A percentile compares a stretch with the other conserved stretches of the same genome.
Evolutionary conservation across 2,888 invertebrate genomes (phyloP).

Genomic region (Anaspis maculata): DNA sequence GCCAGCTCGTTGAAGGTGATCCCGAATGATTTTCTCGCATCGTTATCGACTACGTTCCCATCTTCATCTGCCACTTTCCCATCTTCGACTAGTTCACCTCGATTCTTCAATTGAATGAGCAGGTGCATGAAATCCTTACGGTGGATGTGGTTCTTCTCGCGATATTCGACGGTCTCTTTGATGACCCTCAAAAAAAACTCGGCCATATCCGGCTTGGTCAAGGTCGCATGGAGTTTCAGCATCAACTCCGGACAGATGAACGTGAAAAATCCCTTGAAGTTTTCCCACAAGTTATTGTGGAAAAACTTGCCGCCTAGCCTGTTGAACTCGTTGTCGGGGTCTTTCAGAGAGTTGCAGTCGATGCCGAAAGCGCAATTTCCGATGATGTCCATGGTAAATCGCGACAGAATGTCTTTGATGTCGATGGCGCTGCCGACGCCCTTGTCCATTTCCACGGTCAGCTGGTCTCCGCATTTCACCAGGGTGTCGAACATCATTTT

Average conservation of each 20-base stretch:
- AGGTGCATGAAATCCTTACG: slow-evolving; percentile 50
- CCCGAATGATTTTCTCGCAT: neutral
- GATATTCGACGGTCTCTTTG: slow-evolving; percentile 39
- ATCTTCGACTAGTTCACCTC: neutral
- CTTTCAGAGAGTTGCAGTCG: slow-evolving; percentile 40
- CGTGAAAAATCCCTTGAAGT: neutral
- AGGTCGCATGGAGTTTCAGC: slow-evolving; percentile 5
- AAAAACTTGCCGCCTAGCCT: neutral
- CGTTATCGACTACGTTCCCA: no score
- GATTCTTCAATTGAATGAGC: slow-evolving; percentile 40
- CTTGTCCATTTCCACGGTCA: slow-evolving; percentile 11
- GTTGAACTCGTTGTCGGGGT: slow-evolving; percentile 3
- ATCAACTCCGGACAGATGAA: slow-evolving; percentile 1
- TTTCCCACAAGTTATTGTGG: neutral
- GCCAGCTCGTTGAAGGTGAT: slow-evolving; percentile 7
- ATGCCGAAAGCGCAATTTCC: slow-evolving; percentile 48
- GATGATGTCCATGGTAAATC: slow-evolving; percentile 14
- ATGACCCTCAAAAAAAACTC: slow-evolving; percentile 43
- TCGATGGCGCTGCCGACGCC: slow-evolving; percentile 5
- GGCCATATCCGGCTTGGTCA: slow-evolving; percentile 19
- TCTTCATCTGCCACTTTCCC: slow-evolving; percentile 2
- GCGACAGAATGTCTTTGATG: slow-evolving; percentile 9
- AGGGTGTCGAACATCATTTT: slow-evolving; percentile 53
- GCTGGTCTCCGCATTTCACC: slow-evolving; percentile 43
- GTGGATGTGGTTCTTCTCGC: slow-evolving; percentile 41